A percentile compares a stretch with the other conserved stretches of the same genome.
Evolutionary conservation across 1,140 invertebrate species (phyloP).

Genomic region (Aculops lycopersici): DNA sequence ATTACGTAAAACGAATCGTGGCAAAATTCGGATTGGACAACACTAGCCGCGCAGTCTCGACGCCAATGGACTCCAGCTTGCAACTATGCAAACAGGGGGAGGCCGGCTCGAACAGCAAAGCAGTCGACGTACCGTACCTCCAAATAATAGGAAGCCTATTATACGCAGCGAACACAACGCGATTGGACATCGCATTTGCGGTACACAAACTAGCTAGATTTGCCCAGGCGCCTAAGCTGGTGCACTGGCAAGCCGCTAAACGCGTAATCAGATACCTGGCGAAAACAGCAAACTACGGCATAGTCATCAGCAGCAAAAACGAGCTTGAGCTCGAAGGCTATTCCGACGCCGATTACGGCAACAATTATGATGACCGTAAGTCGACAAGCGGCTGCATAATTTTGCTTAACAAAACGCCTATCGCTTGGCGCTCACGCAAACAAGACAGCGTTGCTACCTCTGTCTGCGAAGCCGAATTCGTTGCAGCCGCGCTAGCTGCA

Average conservation of each 20-base stretch:
- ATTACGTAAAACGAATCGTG: slow-evolving; percentile 6
- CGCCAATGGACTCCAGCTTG: slow-evolving; percentile 15
- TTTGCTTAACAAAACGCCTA: slow-evolving; percentile 10
- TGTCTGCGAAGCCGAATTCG: slow-evolving; percentile 15
- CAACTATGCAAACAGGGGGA: too few species aligned
- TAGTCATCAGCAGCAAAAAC: too few species aligned
- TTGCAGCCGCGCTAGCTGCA: slow-evolving; percentile 14
- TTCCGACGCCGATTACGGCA: slow-evolving; percentile 6
- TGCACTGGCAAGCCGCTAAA: slow-evolving; percentile 14
- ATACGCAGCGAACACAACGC: slow-evolving; percentile 15
- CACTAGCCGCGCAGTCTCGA: slow-evolving; percentile 10
- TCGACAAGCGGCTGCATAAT: slow-evolving; percentile 9
- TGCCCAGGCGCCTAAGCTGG: slow-evolving; percentile 4
- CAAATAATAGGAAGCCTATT: slow-evolving; percentile 13
- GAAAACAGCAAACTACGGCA: slow-evolving; percentile 13
- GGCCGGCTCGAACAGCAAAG: slow-evolving; percentile 1
- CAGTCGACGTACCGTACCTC: slow-evolving; percentile 9
- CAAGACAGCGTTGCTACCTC: slow-evolving; percentile 14
- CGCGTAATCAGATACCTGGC: slow-evolving; percentile 9
- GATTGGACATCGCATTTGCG: slow-evolving; percentile 18
- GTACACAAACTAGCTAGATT: slow-evolving; percentile 18
- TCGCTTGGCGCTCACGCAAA: slow-evolving; percentile 13
- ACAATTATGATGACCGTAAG: slow-evolving; percentile 1
- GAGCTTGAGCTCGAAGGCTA: slow-evolving; percentile 9
- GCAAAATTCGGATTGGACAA: slow-evolving; percentile 13